Evolutionary conservation across 1,140 invertebrate genomes (phyloP).

Genomic region (Drosophila dunni): DNA sequence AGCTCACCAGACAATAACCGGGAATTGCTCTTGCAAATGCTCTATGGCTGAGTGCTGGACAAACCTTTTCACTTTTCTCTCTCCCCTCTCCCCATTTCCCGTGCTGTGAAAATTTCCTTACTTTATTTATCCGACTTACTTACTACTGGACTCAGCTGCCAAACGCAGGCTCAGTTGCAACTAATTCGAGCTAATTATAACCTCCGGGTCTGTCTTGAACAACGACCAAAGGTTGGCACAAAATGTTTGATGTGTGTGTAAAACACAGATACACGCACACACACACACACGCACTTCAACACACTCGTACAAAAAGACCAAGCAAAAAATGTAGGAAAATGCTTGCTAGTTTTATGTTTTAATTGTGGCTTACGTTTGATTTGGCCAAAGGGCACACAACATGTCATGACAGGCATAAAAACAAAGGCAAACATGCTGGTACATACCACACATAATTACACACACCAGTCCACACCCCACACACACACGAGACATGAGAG

Average conservation of each 20-base stretch:
- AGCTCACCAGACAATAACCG: conserved; percentile 24
- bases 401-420: conserved; percentile 75
- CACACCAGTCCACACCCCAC: conserved; percentile 6
- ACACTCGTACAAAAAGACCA: neutral
- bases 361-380: conserved; percentile 81
- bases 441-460: conserved; percentile 54
- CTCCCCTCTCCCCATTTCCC: neutral
- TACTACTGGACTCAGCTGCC: conserved; percentile 52
- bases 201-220: conserved; percentile 49
- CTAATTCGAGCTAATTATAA: conserved; percentile 75
- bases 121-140: neutral
- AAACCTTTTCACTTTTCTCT: neutral
- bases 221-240: conserved; percentile 37
- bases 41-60: conserved; percentile 19
- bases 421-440: conserved; percentile 77
- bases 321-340: conserved; percentile 12
- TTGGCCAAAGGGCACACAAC: conserved; percentile 72
- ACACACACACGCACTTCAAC: neutral
- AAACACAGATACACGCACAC: conserved; percentile 6
- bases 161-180: conserved; percentile 66
- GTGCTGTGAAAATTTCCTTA: neutral
- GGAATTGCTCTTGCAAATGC: conserved; percentile 25
- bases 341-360: conserved; percentile 70
- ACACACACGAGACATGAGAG: neutral
- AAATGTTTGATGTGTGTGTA: conserved; percentile 70